Percentiles rank a stretch among this genome's conserved stretches.
Evolutionary conservation across 2,113 vertebrate genomes (phyloP).

Genomic region (Pimephales promelas): DNA sequence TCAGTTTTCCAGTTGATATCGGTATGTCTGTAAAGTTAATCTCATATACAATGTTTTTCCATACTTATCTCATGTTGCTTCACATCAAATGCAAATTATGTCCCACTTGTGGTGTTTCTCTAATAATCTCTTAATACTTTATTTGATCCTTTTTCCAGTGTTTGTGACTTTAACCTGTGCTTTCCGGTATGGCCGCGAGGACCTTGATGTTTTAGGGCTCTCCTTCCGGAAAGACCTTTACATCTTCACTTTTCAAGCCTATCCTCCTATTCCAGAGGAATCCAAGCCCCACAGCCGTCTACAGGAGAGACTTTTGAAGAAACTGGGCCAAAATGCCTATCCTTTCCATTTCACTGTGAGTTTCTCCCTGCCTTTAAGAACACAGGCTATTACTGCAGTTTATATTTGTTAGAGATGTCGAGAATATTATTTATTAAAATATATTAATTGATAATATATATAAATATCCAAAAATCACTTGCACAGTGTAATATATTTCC

Average conservation of each 20-base stretch:
- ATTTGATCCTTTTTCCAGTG: conserved; percentile 67
- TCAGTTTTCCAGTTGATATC: background rate
- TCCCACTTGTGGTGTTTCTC: background rate
- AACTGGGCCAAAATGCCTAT: conserved; percentile 85
- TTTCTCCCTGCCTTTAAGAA: background rate
- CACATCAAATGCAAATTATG: background rate
- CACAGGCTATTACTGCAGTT: too few relatives aligned
- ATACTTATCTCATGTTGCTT: background rate
- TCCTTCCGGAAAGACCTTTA: conserved; percentile 93
- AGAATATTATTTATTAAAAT: too few relatives aligned
- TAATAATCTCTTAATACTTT: background rate
- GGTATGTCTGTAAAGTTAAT: background rate
- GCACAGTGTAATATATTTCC: too few relatives aligned
- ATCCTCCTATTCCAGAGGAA: conserved; percentile 81
- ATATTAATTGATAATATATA: background rate
- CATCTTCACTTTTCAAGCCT: conserved; percentile 90
- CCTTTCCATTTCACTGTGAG: conserved; percentile 91
- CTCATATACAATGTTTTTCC: background rate
- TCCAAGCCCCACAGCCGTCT: conserved; percentile 82
- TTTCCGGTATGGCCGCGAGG: conserved; percentile 90
- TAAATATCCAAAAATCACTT: too few relatives aligned
- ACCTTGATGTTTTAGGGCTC: conserved; percentile 88
- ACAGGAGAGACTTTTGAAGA: conserved; percentile 88
- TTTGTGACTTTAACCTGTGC: conserved; percentile 92
- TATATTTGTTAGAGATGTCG: too few relatives aligned